Conservation (phyloP, 2,113 vertebrate species). For the Entosphenus tridentatus region DNA sequence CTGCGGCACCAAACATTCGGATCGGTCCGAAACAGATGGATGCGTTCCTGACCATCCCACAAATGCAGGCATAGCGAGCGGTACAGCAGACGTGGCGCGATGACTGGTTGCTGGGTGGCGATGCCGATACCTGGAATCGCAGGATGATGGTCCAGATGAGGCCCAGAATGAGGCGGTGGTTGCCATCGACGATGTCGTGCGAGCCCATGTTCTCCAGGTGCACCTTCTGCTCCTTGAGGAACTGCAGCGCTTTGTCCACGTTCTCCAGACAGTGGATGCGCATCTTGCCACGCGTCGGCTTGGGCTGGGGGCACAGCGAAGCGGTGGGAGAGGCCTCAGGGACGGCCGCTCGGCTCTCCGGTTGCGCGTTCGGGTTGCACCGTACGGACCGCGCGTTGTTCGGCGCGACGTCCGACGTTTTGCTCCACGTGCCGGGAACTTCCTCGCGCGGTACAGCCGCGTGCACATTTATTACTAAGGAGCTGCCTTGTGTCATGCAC, state of each 20-base stretch:
- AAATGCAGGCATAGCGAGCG: too few relatives aligned
- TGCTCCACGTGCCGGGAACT: too few relatives aligned
- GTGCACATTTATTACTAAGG: neutral
- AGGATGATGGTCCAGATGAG: constrained; percentile 88
- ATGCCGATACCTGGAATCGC: constrained; percentile 47
- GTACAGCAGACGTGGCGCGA: too few relatives aligned
- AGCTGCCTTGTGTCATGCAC: neutral
- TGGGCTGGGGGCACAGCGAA: constrained; percentile 27
- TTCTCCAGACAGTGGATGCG: constrained; percentile 81
- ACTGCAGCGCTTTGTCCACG: constrained; percentile 72
- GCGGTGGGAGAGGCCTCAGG: neutral
- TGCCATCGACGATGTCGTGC: constrained; percentile 73
- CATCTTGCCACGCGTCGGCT: constrained; percentile 72
- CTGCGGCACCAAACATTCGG: too few relatives aligned
- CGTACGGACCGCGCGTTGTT: too few relatives aligned
- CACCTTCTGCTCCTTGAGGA: constrained; percentile 73
- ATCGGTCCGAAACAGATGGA: too few relatives aligned
- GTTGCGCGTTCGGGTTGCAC: too few relatives aligned
- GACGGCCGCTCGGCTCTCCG: neutral
- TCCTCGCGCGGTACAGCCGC: too few relatives aligned
- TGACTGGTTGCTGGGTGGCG: too few relatives aligned
- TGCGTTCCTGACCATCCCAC: too few relatives aligned
- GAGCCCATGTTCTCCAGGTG: constrained; percentile 82
- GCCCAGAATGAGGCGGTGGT: constrained; percentile 65
- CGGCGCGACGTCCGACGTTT: too few relatives aligned